Percentiles rank a stretch among this genome's conserved stretches.
phyloP scores from a whole-genome alignment of 2,888 invertebrate species.

The Phorcus lineatus region DNA sequence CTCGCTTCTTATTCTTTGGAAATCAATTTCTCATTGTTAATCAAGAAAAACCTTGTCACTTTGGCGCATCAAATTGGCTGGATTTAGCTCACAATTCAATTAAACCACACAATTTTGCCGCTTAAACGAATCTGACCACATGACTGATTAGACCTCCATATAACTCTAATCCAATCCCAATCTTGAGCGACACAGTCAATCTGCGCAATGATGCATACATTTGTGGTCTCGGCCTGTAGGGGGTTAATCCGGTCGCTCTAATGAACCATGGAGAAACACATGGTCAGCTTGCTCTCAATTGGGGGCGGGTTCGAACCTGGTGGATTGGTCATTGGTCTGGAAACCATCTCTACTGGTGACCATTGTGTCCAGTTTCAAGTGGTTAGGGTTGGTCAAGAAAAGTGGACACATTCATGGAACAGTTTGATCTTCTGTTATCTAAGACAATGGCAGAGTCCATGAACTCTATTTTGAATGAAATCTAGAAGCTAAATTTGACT shows the following conservation, averaged over 20 bases:
- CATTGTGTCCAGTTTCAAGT: constrained; percentile 8
- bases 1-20: not conserved
- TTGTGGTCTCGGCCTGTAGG: not conserved
- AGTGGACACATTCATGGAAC: not conserved
- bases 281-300: not conserved
- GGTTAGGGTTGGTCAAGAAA: not conserved
- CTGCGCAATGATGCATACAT: not conserved
- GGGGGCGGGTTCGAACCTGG: not conserved
- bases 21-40: not conserved
- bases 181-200: not conserved
- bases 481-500: too few relatives aligned
- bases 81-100: not conserved
- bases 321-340: not conserved
- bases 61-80: not conserved
- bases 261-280: not conserved
- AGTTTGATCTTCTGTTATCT: too few relatives aligned
- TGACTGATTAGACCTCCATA: not conserved
- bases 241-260: not conserved
- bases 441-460: too few relatives aligned
- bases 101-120: not conserved
- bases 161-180: not conserved
- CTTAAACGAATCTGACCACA: not conserved
- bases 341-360: not conserved
- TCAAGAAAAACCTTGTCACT: not conserved
- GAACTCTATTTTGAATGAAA: too few relatives aligned